Evolutionary conservation across 2,888 invertebrate species (phyloP).

Genomic region (Oxystoma pomonae): DNA sequence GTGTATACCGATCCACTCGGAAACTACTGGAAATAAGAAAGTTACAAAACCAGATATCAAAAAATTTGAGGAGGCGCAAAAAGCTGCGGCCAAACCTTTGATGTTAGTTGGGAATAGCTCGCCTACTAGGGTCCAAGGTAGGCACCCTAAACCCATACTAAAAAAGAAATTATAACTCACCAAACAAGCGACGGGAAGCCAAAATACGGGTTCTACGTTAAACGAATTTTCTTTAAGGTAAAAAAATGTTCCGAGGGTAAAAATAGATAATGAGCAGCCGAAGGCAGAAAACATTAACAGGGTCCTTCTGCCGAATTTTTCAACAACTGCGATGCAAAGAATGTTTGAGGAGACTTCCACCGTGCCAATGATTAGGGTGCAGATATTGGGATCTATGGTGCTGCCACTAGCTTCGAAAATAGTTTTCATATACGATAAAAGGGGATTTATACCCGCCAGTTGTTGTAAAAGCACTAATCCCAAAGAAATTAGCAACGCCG

Average conservation of each 20-base stretch:
- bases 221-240: slow-evolving; percentile 49
- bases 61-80: slow-evolving; percentile 76
- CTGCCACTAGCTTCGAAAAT: slow-evolving; percentile 64
- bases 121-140: slow-evolving; percentile 59
- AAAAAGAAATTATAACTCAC: slow-evolving; percentile 69
- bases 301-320: slow-evolving; percentile 18
- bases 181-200: slow-evolving; percentile 42
- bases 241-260: slow-evolving; percentile 59
- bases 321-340: slow-evolving; percentile 20
- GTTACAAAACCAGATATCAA: slow-evolving; percentile 70
- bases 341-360: slow-evolving; percentile 22
- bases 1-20: slow-evolving; percentile 56
- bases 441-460: slow-evolving; percentile 28
- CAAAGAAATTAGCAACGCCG: slow-evolving; percentile 34
- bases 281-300: slow-evolving; percentile 18
- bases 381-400: slow-evolving; percentile 17
- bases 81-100: slow-evolving; percentile 50
- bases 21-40: slow-evolving; percentile 62
- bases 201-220: slow-evolving; percentile 25
- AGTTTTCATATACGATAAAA: slow-evolving; percentile 33
- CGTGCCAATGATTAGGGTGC: slow-evolving; percentile 20
- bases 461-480: slow-evolving; percentile 28
- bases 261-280: slow-evolving; percentile 57
- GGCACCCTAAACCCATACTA: slow-evolving; percentile 64
- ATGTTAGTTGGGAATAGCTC: slow-evolving; percentile 72